phyloP scores from a whole-genome alignment of 1,140 invertebrate species.

The Polypedilum vanderplanki region DNA sequence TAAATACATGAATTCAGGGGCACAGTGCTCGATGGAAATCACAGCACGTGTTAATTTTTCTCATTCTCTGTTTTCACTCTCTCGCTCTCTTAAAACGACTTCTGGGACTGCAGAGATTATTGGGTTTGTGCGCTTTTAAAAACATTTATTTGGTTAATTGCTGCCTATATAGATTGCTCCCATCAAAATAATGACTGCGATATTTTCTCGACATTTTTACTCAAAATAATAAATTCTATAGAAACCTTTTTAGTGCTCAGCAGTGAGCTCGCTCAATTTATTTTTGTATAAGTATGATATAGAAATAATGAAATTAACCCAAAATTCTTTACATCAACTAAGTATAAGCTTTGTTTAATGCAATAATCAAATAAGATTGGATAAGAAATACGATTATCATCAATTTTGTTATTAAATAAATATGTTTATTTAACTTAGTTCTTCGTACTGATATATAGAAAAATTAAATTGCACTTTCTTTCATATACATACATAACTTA shows the following conservation, averaged over 20 bases:
- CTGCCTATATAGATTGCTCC: not conserved
- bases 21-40: conserved; percentile 8
- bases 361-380: conserved; percentile 26
- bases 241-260: too few relatives aligned
- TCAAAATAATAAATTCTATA: too few relatives aligned
- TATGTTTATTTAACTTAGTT: too few relatives aligned
- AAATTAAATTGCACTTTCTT: not conserved
- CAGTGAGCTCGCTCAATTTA: too few relatives aligned
- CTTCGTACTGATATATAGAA: not conserved
- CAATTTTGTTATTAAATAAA: not conserved
- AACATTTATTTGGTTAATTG: conserved; percentile 10
- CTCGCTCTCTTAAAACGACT: not conserved
- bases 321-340: too few relatives aligned
- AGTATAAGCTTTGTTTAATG: not conserved
- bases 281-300: too few relatives aligned
- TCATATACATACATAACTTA: not conserved
- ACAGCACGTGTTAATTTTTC: conserved; percentile 26
- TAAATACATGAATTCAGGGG: not conserved
- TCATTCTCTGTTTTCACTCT: not conserved
- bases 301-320: too few relatives aligned
- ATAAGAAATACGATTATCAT: conserved; percentile 22
- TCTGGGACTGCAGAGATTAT: not conserved
- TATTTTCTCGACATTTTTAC: not conserved
- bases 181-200: conserved; percentile 18
- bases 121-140: conserved; percentile 2